Evolutionary conservation across 2,888 invertebrate genomes (phyloP).

Genomic region (Lamellibrachia columna): DNA sequence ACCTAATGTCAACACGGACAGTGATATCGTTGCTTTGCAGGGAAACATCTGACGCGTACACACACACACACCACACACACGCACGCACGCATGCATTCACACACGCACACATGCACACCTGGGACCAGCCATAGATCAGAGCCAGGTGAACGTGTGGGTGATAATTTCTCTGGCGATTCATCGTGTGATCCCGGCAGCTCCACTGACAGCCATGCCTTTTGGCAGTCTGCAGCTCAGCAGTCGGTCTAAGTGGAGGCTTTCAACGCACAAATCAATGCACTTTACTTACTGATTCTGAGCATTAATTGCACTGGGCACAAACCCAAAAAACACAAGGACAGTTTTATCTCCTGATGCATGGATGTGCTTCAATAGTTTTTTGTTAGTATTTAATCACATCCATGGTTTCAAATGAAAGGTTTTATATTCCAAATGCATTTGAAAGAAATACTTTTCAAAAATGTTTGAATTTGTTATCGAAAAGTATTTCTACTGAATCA

Average conservation of each 20-base stretch:
- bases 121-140: background rate
- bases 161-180: background rate
- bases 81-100: background rate
- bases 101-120: background rate
- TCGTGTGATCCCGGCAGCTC: background rate
- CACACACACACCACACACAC: background rate
- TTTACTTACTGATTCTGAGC: background rate
- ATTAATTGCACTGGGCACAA: background rate
- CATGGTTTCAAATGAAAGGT: background rate
- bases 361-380: background rate
- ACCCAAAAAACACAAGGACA: background rate
- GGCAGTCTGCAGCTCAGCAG: background rate
- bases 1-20: background rate
- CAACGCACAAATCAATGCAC: background rate
- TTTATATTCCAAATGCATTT: background rate
- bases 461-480: no score
- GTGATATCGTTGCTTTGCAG: background rate
- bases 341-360: background rate
- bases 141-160: slow-evolving; percentile 1
- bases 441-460: background rate
- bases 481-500: background rate
- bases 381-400: background rate
- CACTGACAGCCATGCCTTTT: background rate
- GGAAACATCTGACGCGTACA: background rate
- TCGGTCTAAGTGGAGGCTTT: background rate